Conservation (phyloP, 64 coral and sea anemone species). For the Montipora capricornis region DNA sequence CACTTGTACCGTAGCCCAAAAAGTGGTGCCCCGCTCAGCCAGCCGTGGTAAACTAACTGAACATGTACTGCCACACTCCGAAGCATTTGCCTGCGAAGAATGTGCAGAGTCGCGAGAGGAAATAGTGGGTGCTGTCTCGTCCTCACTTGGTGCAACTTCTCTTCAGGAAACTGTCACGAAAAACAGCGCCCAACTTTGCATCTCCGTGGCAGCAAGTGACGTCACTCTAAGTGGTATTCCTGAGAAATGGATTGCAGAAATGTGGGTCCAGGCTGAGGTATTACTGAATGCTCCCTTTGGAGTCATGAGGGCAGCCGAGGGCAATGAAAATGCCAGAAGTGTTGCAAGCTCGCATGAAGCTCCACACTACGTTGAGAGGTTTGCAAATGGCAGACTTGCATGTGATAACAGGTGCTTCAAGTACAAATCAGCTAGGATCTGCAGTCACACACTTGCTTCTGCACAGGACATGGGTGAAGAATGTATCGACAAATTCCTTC, state of each 20-base stretch:
- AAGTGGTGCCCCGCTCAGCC: neutral
- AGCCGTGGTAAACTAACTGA: neutral
- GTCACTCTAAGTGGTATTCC: neutral
- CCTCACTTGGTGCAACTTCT: neutral
- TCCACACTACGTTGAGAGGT: slow-evolving; percentile 3
- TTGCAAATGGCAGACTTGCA: neutral
- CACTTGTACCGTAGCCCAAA: neutral
- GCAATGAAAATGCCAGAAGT: slow-evolving; percentile 22
- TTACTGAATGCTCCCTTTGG: neutral
- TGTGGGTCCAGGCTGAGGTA: neutral
- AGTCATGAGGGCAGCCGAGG: neutral
- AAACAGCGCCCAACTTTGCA: neutral
- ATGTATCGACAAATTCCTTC: neutral
- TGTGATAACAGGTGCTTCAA: slow-evolving; percentile 10
- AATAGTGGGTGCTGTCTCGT: neutral
- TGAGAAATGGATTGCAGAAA: neutral
- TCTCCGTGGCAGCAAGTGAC: neutral
- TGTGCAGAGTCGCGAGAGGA: neutral
- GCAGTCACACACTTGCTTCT: neutral
- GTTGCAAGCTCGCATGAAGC: neutral
- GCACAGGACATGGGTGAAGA: slow-evolving; percentile 10
- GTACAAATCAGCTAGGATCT: slow-evolving; percentile 8
- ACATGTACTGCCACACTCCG: neutral
- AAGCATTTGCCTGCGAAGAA: neutral
- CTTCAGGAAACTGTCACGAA: neutral